phyloP scores from a whole-genome alignment of 2,797 vertebrate genomes.

The Triplophysa bombifrons region DNA sequence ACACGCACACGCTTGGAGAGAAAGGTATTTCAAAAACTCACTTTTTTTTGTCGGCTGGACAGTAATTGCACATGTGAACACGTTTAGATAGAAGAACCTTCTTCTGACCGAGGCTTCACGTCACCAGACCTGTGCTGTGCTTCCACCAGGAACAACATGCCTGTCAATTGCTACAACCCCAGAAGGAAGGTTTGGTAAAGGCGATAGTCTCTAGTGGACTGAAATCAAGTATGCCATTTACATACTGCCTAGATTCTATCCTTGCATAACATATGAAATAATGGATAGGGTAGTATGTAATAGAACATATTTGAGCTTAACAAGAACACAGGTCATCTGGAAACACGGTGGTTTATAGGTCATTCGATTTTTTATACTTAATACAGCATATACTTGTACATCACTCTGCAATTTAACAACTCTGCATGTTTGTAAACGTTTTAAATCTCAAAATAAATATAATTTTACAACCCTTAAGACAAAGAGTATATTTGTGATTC shows the following conservation, averaged over 20 bases:
- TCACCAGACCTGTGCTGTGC: constrained; percentile 44
- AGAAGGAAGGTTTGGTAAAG: neutral
- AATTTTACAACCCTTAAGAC: neutral
- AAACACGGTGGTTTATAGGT: neutral
- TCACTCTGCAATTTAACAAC: too few relatives aligned
- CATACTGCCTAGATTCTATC: constrained; percentile 20
- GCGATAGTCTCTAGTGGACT: constrained; percentile 19
- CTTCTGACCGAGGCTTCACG: neutral
- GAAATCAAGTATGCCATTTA: constrained; percentile 1
- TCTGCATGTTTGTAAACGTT: too few relatives aligned
- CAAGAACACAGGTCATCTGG: neutral
- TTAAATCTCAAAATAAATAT: neutral
- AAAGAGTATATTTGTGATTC: neutral
- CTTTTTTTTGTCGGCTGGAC: constrained; percentile 55
- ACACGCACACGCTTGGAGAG: constrained; percentile 5
- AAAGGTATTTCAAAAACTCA: constrained; percentile 26
- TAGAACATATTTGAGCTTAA: neutral
- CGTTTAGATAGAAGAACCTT: constrained; percentile 15
- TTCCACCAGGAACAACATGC: constrained; percentile 26
- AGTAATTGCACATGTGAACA: constrained; percentile 50
- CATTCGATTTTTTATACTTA: neutral
- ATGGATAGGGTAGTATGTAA: neutral
- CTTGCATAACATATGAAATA: neutral
- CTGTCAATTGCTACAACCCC: constrained; percentile 29
- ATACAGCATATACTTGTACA: neutral